phyloP scores from a whole-genome alignment of 1,140 invertebrate genomes.

The fruit fly (Drosophila melanogaster) region Release_6_plus_ISO1_MT NC_004354.4:788001-788500 shows the following conservation, averaged over 20 bases:
- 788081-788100: not conserved
- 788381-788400: constrained; percentile 60
- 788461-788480: constrained; percentile 82
- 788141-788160: constrained; percentile 71
- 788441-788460: constrained; percentile 74
- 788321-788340: constrained; percentile 66
- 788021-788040: constrained; percentile 33
- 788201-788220: constrained; percentile 77
- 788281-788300: constrained; percentile 79
- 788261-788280: constrained; percentile 81
- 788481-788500: constrained; percentile 82
- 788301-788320: constrained; percentile 79
- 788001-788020: constrained; percentile 45
- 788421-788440: constrained; percentile 74
- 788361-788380: constrained; percentile 71
- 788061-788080: constrained; percentile 10
- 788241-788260: constrained; percentile 77
- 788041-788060: constrained; percentile 19
- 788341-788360: constrained; percentile 64
- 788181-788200: constrained; percentile 83
- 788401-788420: constrained; percentile 66
- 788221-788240: constrained; percentile 66
- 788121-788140: constrained; percentile 77
- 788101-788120: constrained; percentile 23
- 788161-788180: constrained; percentile 72